phyloP scores from a whole-genome alignment of 1,140 invertebrate species.

The Antheraea pernyi region DNA sequence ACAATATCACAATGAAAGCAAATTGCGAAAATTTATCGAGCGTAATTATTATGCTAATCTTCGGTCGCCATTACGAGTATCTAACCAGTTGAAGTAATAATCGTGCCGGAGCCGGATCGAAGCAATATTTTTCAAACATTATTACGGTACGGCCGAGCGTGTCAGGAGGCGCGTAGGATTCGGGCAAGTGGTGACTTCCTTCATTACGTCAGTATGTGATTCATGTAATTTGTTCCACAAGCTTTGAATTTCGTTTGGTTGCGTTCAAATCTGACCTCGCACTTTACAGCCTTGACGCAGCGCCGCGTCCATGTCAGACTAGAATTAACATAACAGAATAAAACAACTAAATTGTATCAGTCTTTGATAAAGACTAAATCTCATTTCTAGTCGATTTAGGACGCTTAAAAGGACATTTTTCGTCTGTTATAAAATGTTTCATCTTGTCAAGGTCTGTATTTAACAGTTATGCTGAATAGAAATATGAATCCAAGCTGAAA shows the following conservation, averaged over 20 bases:
- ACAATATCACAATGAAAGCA: neutral
- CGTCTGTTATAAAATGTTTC: neutral
- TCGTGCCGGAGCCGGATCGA: conserved; percentile 31
- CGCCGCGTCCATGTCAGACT: conserved; percentile 27
- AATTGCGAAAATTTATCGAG: conserved; percentile 22
- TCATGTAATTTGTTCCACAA: conserved; percentile 42
- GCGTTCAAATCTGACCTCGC: conserved; percentile 44
- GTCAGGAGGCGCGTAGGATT: conserved; percentile 51
- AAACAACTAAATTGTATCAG: conserved; percentile 9
- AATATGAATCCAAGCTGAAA: conserved; percentile 48
- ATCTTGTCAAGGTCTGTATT: neutral
- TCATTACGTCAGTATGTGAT: conserved; percentile 65
- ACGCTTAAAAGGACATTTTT: neutral
- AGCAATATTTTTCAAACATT: conserved; percentile 45
- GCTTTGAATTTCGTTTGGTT: conserved; percentile 24
- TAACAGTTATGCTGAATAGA: conserved; percentile 7
- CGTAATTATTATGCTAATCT: conserved; percentile 33
- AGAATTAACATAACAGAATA: conserved; percentile 21
- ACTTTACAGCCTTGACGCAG: conserved; percentile 11
- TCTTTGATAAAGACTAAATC: neutral
- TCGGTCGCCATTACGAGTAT: conserved; percentile 25
- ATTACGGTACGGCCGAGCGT: conserved; percentile 42
- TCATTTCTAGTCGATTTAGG: neutral
- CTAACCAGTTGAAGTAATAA: conserved; percentile 33
- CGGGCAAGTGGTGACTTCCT: conserved; percentile 69